Base-by-base conservation (phyloP, 2,888 invertebrate genomes). In the Serripes groenlandicus region DNA sequence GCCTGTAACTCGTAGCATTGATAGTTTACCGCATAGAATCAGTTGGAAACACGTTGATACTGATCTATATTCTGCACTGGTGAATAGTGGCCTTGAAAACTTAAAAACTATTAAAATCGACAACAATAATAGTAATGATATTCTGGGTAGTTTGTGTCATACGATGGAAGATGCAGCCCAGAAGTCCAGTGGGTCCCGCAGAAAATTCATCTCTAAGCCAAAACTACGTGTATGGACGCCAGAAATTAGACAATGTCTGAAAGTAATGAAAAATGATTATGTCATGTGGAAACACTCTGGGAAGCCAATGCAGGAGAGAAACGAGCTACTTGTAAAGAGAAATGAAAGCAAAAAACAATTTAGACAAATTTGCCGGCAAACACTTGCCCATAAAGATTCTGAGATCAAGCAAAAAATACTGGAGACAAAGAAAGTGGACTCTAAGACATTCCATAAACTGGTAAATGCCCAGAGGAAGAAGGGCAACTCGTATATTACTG, bases 1-100 rank as follows among this genome's bases (percentile, higher is more conserved):
- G 5, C 7, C 11, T 28, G 4, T 26, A 32, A 5, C n/a, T 5
- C 11, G 30, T 23, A 3, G 1, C 30, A 71, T 54, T 23, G 42
- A 26, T 21, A n/a, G 34, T n/a, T 1, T 5, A n/a, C 23, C 34
- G 3, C 62, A 56, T n/a, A 49, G 49, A 11, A 49, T 73, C 9
- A 73, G 60, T 18, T 73, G 73, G 62, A 60, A 73, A 26, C 49
- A 60, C 15, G 42, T 73, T 23, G 73, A 73, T 28, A 7, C 9
- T 11, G 73, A 73, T 18, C 21, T 32, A 5, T 73, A 73, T n/a
- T 49, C 49, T 37, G 34, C 54, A 18, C 28, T 30, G 30, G 49
- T 56, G 58, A n/a, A 26, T 5, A 18, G 56, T 42, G 35, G 34
- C 3, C 49, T 69, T 3, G 37, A 37, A 28, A 49, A n/a, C 23